phyloP scores from a whole-genome alignment of 2,888 invertebrate genomes.

The Lamellibrachia columna region DNA sequence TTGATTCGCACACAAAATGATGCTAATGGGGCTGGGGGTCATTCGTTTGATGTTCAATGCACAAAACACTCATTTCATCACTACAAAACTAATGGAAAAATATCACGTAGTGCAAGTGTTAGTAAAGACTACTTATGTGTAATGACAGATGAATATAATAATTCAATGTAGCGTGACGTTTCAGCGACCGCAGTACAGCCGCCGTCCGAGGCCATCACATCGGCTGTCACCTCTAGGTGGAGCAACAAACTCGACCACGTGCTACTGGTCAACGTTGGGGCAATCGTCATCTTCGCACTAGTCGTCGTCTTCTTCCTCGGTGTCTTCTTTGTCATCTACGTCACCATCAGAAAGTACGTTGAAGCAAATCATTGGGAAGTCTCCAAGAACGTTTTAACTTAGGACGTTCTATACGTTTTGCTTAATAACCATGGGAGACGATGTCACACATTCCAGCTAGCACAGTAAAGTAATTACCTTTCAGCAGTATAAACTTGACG shows the following conservation, averaged over 20 bases:
- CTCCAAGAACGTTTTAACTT: too few relatives aligned
- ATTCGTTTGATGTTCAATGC: neutral
- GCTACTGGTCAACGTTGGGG: neutral
- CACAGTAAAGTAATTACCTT: too few relatives aligned
- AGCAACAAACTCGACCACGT: neutral
- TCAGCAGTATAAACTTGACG: too few relatives aligned
- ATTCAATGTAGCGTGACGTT: neutral
- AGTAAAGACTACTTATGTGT: neutral
- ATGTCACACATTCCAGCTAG: too few relatives aligned
- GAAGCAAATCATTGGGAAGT: neutral
- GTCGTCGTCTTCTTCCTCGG: neutral
- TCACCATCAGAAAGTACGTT: constrained; percentile 41
- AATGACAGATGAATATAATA: neutral
- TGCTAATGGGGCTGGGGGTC: neutral
- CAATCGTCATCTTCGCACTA: neutral
- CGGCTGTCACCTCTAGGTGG: neutral
- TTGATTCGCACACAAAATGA: too few relatives aligned
- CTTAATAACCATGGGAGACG: too few relatives aligned
- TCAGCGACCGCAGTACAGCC: neutral
- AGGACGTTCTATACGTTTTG: too few relatives aligned
- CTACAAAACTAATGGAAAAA: neutral
- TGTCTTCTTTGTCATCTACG: constrained; percentile 45
- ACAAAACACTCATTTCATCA: neutral
- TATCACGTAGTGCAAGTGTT: neutral
- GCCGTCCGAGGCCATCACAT: neutral